Evolutionary conservation across 2,888 invertebrate species (phyloP).

Genomic region (Thereva nobilitata): DNA sequence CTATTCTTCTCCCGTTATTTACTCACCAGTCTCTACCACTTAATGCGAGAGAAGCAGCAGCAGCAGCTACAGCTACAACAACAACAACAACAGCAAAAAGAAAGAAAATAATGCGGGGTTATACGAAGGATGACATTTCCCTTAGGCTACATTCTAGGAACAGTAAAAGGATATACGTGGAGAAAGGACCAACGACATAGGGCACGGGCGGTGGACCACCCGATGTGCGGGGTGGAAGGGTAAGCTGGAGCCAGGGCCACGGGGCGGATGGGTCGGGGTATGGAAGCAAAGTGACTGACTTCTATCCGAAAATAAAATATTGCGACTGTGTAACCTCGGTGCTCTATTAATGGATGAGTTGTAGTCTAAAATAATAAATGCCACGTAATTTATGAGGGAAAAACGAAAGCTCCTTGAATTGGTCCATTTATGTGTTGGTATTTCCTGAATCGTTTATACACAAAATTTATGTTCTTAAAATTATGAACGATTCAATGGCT

Average conservation of each 20-base stretch:
- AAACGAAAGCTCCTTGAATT: background rate
- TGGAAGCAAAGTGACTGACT: too few species aligned
- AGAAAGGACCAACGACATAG: too few species aligned
- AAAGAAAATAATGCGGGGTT: background rate
- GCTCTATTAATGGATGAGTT: background rate
- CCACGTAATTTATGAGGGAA: slow-evolving; percentile 20
- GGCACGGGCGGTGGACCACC: too few species aligned
- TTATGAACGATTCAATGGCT: too few species aligned
- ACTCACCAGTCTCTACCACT: slow-evolving; percentile 10
- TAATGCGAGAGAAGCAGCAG: too few species aligned
- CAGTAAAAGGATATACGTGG: background rate
- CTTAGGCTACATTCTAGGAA: background rate
- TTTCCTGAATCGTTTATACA: slow-evolving; percentile 14
- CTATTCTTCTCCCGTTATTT: slow-evolving; percentile 23
- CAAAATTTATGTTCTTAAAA: too few species aligned
- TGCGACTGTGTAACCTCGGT: slow-evolving; percentile 6
- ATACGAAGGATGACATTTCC: slow-evolving; percentile 22
- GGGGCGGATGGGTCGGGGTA: too few species aligned
- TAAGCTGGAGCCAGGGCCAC: too few species aligned
- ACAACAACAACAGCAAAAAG: background rate
- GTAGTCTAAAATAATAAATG: slow-evolving; percentile 15
- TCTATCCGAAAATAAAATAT: background rate
- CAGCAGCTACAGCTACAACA: too few species aligned
- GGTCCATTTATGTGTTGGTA: slow-evolving; percentile 17
- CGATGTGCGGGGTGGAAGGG: too few species aligned